Conservation (phyloP, 2,113 vertebrate genomes). For the Acrocephalus kingi region DNA sequence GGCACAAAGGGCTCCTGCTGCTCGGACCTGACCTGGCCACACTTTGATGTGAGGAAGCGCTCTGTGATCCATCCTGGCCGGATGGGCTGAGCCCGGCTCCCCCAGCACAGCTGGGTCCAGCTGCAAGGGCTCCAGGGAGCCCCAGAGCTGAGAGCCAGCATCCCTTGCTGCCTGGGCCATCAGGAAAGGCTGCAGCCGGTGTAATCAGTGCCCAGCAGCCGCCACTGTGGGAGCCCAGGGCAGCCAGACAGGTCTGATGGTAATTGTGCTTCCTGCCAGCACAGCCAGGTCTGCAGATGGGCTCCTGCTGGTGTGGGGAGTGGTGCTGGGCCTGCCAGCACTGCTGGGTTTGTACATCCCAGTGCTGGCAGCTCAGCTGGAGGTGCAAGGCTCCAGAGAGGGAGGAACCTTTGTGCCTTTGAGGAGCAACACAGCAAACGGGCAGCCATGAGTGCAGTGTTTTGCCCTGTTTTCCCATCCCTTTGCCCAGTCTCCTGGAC, state of each 20-base stretch:
- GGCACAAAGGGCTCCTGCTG: background rate
- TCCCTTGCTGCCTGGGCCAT: background rate
- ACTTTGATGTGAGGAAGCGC: background rate
- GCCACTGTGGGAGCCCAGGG: fast-evolving
- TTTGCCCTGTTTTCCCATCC: background rate
- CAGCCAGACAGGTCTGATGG: background rate
- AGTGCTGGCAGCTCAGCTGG: background rate
- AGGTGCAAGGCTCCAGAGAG: fast-evolving
- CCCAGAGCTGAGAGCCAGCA: fast-evolving
- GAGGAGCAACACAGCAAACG: fast-evolving
- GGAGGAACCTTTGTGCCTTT: background rate
- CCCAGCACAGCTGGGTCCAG: background rate
- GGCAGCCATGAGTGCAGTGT: fast-evolving
- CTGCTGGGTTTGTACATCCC: background rate
- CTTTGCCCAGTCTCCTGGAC: fast-evolving
- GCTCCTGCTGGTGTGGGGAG: background rate
- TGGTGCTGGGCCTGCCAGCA: background rate
- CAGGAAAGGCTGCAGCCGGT: background rate
- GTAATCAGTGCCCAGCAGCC: background rate
- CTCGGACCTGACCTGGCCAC: fast-evolving
- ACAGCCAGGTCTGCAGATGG: background rate
- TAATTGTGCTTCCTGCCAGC: background rate
- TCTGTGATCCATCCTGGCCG: fast-evolving
- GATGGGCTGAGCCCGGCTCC: background rate
- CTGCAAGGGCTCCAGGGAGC: background rate